These are phyloP conservation scores for Cyrtonyx montezumae DNA, from an alignment of 2,113 vertebrate species.

Conservation along the genomic window DNA sequence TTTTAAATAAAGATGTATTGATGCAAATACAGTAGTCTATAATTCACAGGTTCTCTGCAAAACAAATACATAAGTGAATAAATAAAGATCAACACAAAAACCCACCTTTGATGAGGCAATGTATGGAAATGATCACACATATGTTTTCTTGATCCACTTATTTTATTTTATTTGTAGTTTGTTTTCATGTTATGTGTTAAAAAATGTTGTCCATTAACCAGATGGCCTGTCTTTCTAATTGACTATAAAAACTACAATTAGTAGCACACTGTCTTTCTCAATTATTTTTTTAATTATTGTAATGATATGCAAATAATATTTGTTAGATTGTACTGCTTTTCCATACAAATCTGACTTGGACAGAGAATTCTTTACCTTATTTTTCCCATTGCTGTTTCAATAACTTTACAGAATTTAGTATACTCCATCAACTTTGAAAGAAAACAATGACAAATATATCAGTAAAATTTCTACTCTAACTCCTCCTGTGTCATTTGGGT, in stretches of 20 bases:
- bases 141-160: neutral
- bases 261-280: neutral
- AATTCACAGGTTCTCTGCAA: too few relatives aligned
- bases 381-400: neutral
- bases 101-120: neutral
- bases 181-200: neutral
- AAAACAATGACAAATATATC: neutral
- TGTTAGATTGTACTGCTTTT: neutral
- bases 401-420: neutral
- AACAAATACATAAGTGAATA: neutral
- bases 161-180: neutral
- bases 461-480: neutral
- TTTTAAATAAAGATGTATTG: neutral
- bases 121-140: neutral
- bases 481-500: neutral
- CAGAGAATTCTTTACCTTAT: neutral
- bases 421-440: neutral
- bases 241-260: neutral
- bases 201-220: neutral
- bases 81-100: neutral
- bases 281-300: neutral
- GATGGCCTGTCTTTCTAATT: neutral
- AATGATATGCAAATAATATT: neutral
- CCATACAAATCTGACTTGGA: neutral
- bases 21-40: neutral